phyloP scores from a whole-genome alignment of 1,140 invertebrate species.

The Lepidotrigona ventralis region DNA sequence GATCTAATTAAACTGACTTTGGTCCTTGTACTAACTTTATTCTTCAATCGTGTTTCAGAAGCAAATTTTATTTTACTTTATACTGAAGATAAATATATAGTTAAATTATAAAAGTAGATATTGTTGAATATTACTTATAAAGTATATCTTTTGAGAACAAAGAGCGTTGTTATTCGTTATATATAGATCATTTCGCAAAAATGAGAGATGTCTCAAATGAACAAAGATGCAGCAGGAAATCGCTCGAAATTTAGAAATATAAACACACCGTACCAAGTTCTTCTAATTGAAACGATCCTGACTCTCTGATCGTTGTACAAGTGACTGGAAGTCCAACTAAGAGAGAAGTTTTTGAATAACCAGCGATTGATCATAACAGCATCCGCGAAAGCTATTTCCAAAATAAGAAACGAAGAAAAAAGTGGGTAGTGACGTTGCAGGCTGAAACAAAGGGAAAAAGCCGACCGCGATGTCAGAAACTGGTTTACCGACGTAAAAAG shows the following conservation, averaged over 20 bases:
- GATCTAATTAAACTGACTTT: too few relatives aligned
- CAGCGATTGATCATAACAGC: not conserved
- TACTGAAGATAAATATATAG: too few relatives aligned
- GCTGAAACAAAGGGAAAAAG: not conserved
- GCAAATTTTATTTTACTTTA: too few relatives aligned
- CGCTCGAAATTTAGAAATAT: not conserved
- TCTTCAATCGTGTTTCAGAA: too few relatives aligned
- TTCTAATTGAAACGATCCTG: not conserved
- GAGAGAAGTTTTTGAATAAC: not conserved
- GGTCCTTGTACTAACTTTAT: too few relatives aligned
- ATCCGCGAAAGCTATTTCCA: not conserved
- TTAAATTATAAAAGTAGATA: too few relatives aligned
- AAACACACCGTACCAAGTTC: not conserved
- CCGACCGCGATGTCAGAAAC: conserved; percentile 17
- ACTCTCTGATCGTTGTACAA: not conserved
- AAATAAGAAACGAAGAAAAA: not conserved
- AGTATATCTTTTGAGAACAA: too few relatives aligned
- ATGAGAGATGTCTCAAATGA: not conserved
- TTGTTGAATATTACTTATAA: too few relatives aligned
- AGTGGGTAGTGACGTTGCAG: not conserved
- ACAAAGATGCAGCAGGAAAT: not conserved
- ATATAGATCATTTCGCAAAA: too few relatives aligned
- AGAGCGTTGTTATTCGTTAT: too few relatives aligned
- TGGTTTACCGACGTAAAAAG: conserved; percentile 32
- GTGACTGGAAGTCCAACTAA: not conserved